phyloP scores from a whole-genome alignment of 92 coral and sea anemone species.

The Virgularia gustaviana region DNA sequence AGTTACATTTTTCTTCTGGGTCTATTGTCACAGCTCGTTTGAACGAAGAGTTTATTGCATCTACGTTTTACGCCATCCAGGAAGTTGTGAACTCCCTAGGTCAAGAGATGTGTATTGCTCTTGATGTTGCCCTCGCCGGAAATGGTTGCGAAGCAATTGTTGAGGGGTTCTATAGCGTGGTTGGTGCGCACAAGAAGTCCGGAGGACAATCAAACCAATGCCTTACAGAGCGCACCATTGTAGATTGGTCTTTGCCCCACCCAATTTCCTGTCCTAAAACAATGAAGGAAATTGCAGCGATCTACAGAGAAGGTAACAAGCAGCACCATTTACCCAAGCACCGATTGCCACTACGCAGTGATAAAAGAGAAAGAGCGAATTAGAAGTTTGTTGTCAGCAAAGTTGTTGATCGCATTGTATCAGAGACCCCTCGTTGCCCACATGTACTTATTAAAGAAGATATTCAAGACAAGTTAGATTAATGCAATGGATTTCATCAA shows the following conservation, averaged over 20 bases:
- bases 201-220: neutral
- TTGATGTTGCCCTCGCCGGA: neutral
- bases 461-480: neutral
- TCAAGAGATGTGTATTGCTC: neutral
- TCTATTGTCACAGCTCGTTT: neutral
- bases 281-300: neutral
- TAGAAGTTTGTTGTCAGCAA: neutral
- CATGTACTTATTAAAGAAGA: neutral
- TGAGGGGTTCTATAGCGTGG: slow-evolving; percentile 2
- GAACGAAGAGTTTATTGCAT: neutral
- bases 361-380: neutral
- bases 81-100: neutral
- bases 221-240: neutral
- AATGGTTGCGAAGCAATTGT: slow-evolving; percentile 8
- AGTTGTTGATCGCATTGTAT: slow-evolving; percentile 22
- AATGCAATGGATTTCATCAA: no score
- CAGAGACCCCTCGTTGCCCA: neutral
- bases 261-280: slow-evolving; percentile 12
- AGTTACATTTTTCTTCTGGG: neutral
- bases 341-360: neutral
- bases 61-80: neutral
- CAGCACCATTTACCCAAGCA: slow-evolving; percentile 8
- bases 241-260: neutral
- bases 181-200: slow-evolving; percentile 16
- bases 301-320: neutral